These are phyloP conservation scores for Acipenser ruthenus DNA, from an alignment of 2,797 vertebrate genomes.

Conservation along the genomic window DNA sequence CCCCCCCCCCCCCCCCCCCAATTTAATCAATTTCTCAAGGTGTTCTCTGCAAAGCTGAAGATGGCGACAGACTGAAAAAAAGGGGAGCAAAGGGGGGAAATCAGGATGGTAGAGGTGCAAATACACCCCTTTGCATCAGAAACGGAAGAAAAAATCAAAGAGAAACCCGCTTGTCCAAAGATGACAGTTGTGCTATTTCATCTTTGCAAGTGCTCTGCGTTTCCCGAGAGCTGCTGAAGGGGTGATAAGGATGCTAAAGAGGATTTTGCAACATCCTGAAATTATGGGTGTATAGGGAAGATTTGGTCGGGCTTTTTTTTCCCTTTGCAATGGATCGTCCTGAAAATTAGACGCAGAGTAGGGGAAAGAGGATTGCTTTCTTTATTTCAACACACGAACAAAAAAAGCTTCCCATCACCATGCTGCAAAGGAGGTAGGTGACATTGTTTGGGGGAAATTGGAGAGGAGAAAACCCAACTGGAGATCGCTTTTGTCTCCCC, in stretches of 20 bases:
- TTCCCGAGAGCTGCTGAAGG: constrained; percentile 6
- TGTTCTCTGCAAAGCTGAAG: constrained; percentile 65
- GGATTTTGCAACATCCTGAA: constrained; percentile 9
- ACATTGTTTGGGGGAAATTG: constrained; percentile 16
- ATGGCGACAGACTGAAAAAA: constrained; percentile 66
- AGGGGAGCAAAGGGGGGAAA: constrained; percentile 31
- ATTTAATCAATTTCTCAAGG: constrained; percentile 56
- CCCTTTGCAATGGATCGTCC: constrained; percentile 32
- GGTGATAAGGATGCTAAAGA: constrained; percentile 25
- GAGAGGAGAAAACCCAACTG: constrained; percentile 12
- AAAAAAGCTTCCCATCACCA: constrained; percentile 38
- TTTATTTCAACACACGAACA: constrained; percentile 23
- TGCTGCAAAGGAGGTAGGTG: constrained; percentile 28
- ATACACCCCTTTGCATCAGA: constrained; percentile 26
- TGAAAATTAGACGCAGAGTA: constrained; percentile 29
- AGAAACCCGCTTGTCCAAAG: constrained; percentile 3
- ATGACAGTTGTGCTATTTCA: constrained; percentile 23
- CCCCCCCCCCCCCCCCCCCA: constrained; percentile 39
- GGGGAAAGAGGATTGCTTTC: constrained; percentile 28
- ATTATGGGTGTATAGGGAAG: constrained; percentile 24
- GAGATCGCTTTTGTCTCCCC: constrained; percentile 35
- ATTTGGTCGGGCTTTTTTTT: constrained; percentile 29
- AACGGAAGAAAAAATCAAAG: constrained; percentile 34
- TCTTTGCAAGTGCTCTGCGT: constrained; percentile 21
- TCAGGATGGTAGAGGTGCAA: constrained; percentile 19